Evolutionary conservation across 2,113 vertebrate species (phyloP).

Genomic region (Lucifuga dentata): DNA sequence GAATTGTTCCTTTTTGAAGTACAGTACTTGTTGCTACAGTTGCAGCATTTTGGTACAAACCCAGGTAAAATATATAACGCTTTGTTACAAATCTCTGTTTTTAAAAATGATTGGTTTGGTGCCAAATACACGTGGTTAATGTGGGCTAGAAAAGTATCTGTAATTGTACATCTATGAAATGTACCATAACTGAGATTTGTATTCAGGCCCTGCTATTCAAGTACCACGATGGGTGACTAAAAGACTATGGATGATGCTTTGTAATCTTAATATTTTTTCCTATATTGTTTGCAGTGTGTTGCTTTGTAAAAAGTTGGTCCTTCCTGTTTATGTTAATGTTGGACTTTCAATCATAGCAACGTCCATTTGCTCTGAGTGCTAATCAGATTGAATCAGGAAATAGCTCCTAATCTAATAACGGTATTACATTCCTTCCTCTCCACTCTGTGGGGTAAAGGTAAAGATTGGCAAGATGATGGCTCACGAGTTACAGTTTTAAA

Average conservation of each 20-base stretch:
- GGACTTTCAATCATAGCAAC: slow-evolving; percentile 48
- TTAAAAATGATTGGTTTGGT: too few species aligned
- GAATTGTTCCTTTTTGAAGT: too few species aligned
- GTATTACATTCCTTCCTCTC: slow-evolving; percentile 68
- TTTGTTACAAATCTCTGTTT: too few species aligned
- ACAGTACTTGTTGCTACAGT: too few species aligned
- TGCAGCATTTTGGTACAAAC: too few species aligned
- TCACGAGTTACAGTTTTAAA: slow-evolving; percentile 36
- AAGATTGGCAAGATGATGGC: slow-evolving; percentile 18
- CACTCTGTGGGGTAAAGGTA: slow-evolving; percentile 58
- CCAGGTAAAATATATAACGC: too few species aligned
- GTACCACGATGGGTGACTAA: not conserved
- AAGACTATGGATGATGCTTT: not conserved
- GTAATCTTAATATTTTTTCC: slow-evolving; percentile 4
- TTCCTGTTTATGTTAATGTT: slow-evolving; percentile 64
- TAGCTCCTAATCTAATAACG: slow-evolving; percentile 72
- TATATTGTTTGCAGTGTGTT: not conserved
- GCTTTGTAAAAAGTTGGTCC: not conserved
- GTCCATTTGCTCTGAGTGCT: slow-evolving; percentile 38
- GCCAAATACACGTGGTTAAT: too few species aligned
- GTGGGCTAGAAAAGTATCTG: too few species aligned
- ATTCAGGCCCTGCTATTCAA: too few species aligned
- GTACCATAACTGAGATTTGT: too few species aligned
- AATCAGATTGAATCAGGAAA: slow-evolving; percentile 77
- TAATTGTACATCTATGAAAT: too few species aligned